Conservation (phyloP, 2,113 vertebrate genomes). For the Nannospalax galili region DNA sequence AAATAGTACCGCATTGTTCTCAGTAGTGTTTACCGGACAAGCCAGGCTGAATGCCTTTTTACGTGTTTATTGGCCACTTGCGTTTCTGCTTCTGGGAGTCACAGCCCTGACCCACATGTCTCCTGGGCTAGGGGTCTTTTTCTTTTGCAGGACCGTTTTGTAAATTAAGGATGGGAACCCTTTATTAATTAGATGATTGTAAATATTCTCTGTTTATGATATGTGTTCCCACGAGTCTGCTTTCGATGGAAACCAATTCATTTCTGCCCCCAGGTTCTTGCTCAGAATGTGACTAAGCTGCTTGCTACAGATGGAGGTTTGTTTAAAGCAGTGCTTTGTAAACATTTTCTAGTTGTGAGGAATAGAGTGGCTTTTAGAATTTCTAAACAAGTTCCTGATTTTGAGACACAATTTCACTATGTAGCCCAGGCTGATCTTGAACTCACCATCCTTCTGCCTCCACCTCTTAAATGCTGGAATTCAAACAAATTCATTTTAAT, state of each 20-base stretch:
- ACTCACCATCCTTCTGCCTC: neutral
- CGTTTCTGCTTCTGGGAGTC: slow-evolving; percentile 51
- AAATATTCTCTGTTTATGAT: slow-evolving; percentile 11
- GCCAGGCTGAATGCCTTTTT: slow-evolving; percentile 64
- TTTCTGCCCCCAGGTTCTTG: slow-evolving; percentile 9
- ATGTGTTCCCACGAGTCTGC: neutral
- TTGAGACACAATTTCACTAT: neutral
- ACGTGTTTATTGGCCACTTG: slow-evolving; percentile 68
- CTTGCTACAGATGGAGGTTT: neutral
- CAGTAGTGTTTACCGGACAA: slow-evolving; percentile 74
- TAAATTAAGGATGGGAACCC: slow-evolving; percentile 32
- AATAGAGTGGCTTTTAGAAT: neutral
- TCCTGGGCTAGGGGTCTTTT: slow-evolving; percentile 16
- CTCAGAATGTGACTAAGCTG: neutral
- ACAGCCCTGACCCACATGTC: neutral
- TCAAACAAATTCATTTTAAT: neutral
- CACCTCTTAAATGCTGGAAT: neutral
- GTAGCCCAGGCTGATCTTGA: neutral
- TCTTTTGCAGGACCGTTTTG: slow-evolving; percentile 27
- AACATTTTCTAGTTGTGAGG: slow-evolving; percentile 42
- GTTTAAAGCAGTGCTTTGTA: neutral
- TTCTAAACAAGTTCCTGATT: neutral
- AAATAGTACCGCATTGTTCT: slow-evolving; percentile 70
- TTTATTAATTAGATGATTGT: slow-evolving; percentile 25
- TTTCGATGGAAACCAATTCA: neutral